These are phyloP conservation scores for Megalurothrips usitatus DNA, from an alignment of 2,888 invertebrate species.

Conservation along the genomic window DNA sequence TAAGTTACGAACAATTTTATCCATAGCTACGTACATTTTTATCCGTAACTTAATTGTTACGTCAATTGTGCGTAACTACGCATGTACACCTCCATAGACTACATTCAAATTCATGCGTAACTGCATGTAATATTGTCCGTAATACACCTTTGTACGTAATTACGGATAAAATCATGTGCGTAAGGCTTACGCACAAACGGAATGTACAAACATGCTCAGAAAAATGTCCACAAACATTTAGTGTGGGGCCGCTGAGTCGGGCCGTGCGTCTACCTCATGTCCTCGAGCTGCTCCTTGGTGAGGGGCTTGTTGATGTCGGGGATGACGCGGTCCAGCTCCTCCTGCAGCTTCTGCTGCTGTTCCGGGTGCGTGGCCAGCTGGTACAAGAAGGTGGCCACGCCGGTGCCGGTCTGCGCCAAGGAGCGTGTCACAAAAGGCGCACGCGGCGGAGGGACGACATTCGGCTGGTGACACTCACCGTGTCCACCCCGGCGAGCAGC, in stretches of 20 bases:
- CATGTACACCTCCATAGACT: too few species aligned
- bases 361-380: constrained; percentile 46
- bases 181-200: too few species aligned
- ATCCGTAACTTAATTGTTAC: too few species aligned
- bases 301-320: constrained; percentile 39
- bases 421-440: neutral
- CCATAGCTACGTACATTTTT: too few species aligned
- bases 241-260: neutral
- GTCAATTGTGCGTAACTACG: too few species aligned
- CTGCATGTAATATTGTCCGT: too few species aligned
- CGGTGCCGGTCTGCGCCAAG: constrained; percentile 41
- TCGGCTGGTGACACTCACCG: constrained; percentile 51
- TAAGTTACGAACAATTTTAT: too few species aligned
- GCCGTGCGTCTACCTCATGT: constrained; percentile 37
- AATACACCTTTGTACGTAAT: neutral
- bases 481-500: constrained; percentile 66
- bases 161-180: too few species aligned
- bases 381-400: constrained; percentile 44
- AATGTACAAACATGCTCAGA: too few species aligned
- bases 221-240: too few species aligned
- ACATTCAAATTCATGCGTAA: too few species aligned
- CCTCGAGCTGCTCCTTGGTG: constrained; percentile 43
- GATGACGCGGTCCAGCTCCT: constrained; percentile 42
- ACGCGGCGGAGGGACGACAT: neutral
- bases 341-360: constrained; percentile 45